phyloP scores from a whole-genome alignment of 2,113 vertebrate species.

The Pomatostomus ruficeps region DNA sequence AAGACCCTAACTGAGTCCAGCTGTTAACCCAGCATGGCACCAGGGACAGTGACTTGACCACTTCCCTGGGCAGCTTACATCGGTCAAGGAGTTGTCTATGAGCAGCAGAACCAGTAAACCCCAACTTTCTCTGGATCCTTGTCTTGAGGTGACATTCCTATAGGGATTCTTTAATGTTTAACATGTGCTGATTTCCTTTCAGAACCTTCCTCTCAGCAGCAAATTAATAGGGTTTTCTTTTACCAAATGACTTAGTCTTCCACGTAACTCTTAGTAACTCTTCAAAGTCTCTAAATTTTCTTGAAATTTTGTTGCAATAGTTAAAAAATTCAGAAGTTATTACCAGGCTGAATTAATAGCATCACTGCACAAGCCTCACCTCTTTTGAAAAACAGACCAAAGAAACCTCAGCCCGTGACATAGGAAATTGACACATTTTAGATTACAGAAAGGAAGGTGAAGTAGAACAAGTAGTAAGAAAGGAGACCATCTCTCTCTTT shows the following conservation, averaged over 20 bases:
- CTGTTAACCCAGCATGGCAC: neutral
- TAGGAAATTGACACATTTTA: neutral
- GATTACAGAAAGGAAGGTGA: neutral
- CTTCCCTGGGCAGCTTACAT: neutral
- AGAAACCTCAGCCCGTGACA: neutral
- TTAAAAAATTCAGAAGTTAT: neutral
- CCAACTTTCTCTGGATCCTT: neutral
- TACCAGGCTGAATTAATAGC: neutral
- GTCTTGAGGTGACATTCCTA: neutral
- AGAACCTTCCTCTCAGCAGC: neutral
- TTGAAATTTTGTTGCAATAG: neutral
- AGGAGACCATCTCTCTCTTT: neutral
- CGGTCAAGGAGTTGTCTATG: accelerated
- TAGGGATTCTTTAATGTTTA: neutral
- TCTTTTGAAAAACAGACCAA: neutral
- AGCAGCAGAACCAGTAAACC: neutral
- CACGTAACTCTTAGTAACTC: neutral
- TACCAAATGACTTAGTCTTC: neutral
- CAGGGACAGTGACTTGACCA: neutral
- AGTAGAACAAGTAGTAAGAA: neutral
- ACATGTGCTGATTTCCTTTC: neutral
- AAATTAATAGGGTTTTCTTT: neutral
- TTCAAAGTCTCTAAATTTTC: neutral
- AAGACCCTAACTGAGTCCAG: neutral
- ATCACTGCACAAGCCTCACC: neutral